Evolutionary conservation across 2,113 vertebrate species (phyloP), one percentile per base, ranked within the genome.

Genomic region (Struthidea cinerea): DNA sequence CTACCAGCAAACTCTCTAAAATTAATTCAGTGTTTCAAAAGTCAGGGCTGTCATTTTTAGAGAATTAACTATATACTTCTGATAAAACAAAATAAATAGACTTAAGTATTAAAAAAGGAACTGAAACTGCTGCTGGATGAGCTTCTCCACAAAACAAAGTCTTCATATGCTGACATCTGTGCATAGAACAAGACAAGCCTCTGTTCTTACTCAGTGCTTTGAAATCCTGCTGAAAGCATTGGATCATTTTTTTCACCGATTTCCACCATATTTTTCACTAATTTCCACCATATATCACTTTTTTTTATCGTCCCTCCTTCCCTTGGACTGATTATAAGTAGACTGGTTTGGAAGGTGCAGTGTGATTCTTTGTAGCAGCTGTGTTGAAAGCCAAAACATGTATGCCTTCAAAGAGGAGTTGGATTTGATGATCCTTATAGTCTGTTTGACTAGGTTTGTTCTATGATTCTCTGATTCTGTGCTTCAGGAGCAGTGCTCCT

Each of bases 331-430:
- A 6, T 70, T 76, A 1, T 33, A 39, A 89, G 13, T 24, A 65
- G 32, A 10, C 24, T 63, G 9, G 5, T 84, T 69, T 93, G 42
- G 18, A 69, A 92, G 30, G 6, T 50, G 39, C 23, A 19, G 4
- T 70, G 15, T 13, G 16, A 46, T 91, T 80, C 79, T 74, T 41
- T 56, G 28, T 21, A 65, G 44, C 37, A 78, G 32, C 41, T 87
- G 26, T 91, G 60, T 85, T 94, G 70, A 95, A 97, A 97, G n/a
- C 23, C 63, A 64, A 84, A 85, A 83, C 20, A 30, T 68, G 6
- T 93, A 88, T 94, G 6, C 81, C 9, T 67, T 94, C 65, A 50
- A 80, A 41, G 10, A 44, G 37, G 15, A 65, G 22, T 0, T 80
- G 15, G 12, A 33, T 27, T 42, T 42, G 44, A 44, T 81, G 22